phyloP scores from a whole-genome alignment of 2,888 invertebrate species.

The Anoplius nigerrimus region DNA sequence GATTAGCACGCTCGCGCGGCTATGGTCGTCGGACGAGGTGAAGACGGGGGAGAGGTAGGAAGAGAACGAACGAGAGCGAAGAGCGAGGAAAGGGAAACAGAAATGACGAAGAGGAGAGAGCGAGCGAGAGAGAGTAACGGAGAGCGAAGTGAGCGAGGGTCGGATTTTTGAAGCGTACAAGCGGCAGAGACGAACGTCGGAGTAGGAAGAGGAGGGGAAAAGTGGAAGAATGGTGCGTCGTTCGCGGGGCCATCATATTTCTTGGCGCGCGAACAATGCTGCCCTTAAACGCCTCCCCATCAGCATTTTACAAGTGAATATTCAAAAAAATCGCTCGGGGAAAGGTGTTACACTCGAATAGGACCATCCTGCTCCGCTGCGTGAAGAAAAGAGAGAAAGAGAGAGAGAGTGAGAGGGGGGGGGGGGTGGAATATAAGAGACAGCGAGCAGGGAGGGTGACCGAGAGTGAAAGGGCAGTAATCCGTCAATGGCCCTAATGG shows the following conservation, averaged over 20 bases:
- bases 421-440: conserved; percentile 8
- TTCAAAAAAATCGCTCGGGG: conserved; percentile 51
- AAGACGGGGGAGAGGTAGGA: neutral
- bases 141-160: too few relatives aligned
- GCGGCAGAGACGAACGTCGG: neutral
- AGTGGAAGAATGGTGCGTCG: conserved; percentile 8
- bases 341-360: conserved; percentile 10
- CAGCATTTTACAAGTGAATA: conserved; percentile 59
- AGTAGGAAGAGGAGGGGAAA: conserved; percentile 1
- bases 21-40: conserved; percentile 22
- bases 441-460: conserved; percentile 1
- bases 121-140: too few relatives aligned
- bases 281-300: conserved; percentile 55
- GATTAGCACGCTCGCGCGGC: conserved; percentile 35
- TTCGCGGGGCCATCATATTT: conserved; percentile 47
- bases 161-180: conserved; percentile 16
- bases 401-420: too few relatives aligned
- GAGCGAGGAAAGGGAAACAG: too few relatives aligned
- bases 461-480: conserved; percentile 46
- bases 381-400: too few relatives aligned
- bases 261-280: conserved; percentile 53
- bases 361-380: too few relatives aligned
- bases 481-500: conserved; percentile 62
- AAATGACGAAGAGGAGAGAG: too few relatives aligned
- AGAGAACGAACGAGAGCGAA: too few relatives aligned